Percentiles rank a stretch among this genome's conserved stretches.
phyloP scores from a whole-genome alignment of 2,797 vertebrate species.

The Girardinus metallicus region DNA sequence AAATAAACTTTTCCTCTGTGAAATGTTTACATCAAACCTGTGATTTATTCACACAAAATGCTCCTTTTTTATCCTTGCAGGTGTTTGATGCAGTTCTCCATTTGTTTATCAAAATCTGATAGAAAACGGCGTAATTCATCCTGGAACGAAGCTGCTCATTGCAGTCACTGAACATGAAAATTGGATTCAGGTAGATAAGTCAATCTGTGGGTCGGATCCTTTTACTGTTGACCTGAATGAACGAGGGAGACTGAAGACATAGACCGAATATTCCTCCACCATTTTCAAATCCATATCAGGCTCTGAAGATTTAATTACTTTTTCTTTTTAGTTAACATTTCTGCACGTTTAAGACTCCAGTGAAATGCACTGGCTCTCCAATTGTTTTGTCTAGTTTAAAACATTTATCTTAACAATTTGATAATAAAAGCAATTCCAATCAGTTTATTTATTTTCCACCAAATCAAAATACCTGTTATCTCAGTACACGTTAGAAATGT shows the following conservation, averaged over 20 bases:
- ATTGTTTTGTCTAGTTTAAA: neutral
- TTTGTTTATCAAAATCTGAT: constrained; percentile 84
- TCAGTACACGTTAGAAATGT: too few relatives aligned
- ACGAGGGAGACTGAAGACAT: constrained; percentile 27
- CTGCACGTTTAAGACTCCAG: neutral
- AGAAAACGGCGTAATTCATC: constrained; percentile 81
- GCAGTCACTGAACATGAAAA: constrained; percentile 85
- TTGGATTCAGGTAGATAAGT: constrained; percentile 85
- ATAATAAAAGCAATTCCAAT: neutral
- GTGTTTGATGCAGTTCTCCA: constrained; percentile 66
- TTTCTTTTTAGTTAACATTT: too few relatives aligned
- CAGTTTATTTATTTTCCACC: too few relatives aligned
- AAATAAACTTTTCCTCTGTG: constrained; percentile 34
- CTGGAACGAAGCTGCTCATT: constrained; percentile 78
- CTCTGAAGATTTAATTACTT: neutral
- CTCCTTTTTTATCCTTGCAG: constrained; percentile 58
- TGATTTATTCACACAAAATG: constrained; percentile 73
- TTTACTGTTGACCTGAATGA: constrained; percentile 78
- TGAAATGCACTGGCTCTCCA: neutral
- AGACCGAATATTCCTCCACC: constrained; percentile 35
- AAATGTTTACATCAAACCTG: constrained; percentile 52
- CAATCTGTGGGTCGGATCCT: constrained; percentile 79
- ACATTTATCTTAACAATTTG: neutral
- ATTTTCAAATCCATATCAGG: constrained; percentile 53
- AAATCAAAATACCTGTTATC: too few relatives aligned